Evolutionary conservation across 2,113 vertebrate species (phyloP), one percentile per base, ranked within the genome.

Genomic region (Rana temporaria): DNA sequence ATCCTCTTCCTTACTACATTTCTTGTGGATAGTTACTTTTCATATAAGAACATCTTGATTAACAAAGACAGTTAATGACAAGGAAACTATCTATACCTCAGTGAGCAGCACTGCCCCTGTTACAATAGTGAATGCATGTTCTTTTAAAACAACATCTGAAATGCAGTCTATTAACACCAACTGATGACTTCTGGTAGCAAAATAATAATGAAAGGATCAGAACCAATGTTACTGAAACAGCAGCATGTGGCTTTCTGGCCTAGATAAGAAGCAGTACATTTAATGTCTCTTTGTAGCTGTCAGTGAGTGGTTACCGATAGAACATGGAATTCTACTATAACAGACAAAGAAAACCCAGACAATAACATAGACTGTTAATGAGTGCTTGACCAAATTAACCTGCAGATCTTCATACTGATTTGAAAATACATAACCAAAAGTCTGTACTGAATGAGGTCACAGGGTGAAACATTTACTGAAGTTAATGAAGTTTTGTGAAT

Each of bases 401-500:
- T 0, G 0, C 1, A 18, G 1, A 7, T 6, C 12, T n/a, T 30
- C 24, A 4, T 66, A 2, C 20, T 2, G 16, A 15, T 1, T 2
- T 18, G 6, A 1, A 8, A 8, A 30, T 4, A 55, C 57, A 20
- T 76, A 11, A 22, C 12, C 55, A 4, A 73, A 64, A 52, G n/a
- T 24, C 11, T 1, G 1, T 12, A 30, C 11, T 55, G 55, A 71
- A 71, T 71, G 69, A 32, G 69, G 55, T 72, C 69, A 56, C 24
- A 30, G 52, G 72, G 56, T 60, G 26, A 75, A 60, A 38, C 19
- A 75, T 38, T 60, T 60, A n/a, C 56, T 57, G 52, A 14, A 72
- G 52, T 57, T 72, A 56, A 72, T 72, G 22, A 72, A 19, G 69
- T 72, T 72, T 72, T 56, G 52, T 72, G 52, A 56, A 72, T 72